A percentile compares a stretch with the other conserved stretches of the same genome.
Conservation (phyloP, 2,113 vertebrate genomes). For the Pyrgilauda ruficollis region DNA sequence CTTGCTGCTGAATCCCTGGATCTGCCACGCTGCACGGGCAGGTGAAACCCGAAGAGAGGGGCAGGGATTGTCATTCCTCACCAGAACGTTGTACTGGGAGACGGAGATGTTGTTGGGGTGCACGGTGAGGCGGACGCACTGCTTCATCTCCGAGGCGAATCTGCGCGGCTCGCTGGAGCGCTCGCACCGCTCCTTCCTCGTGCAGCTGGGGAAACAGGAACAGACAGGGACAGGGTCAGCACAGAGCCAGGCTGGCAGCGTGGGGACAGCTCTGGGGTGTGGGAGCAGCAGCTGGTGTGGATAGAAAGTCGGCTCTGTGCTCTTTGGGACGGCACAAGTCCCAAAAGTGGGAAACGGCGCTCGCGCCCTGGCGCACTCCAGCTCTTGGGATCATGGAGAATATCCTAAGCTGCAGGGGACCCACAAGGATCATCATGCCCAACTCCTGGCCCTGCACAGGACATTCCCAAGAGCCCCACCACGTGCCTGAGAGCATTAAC, state of each 20-base stretch:
- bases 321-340: neutral
- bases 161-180: conserved; percentile 89
- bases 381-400: rapidly evolving
- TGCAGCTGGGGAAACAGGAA: conserved; percentile 79
- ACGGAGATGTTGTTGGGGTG: conserved; percentile 98
- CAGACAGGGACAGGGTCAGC: neutral
- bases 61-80: conserved; percentile 68
- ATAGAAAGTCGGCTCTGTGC: neutral
- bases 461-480: neutral
- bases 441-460: neutral
- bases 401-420: neutral
- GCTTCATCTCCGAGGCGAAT: conserved; percentile 93
- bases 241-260: neutral
- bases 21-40: neutral
- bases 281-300: rapidly evolving
- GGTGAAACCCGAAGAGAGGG: neutral
- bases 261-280: neutral
- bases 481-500: rapidly evolving
- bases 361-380: rapidly evolving
- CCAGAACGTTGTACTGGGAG: conserved; percentile 95
- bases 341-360: neutral
- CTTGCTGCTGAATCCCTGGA: neutral
- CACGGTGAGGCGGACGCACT: conserved; percentile 94
- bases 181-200: conserved; percentile 92
- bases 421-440: neutral